Percentiles rank a stretch among this genome's conserved stretches.
Conservation (phyloP, 2,113 vertebrate species). For the Dinomys branickii region DNA sequence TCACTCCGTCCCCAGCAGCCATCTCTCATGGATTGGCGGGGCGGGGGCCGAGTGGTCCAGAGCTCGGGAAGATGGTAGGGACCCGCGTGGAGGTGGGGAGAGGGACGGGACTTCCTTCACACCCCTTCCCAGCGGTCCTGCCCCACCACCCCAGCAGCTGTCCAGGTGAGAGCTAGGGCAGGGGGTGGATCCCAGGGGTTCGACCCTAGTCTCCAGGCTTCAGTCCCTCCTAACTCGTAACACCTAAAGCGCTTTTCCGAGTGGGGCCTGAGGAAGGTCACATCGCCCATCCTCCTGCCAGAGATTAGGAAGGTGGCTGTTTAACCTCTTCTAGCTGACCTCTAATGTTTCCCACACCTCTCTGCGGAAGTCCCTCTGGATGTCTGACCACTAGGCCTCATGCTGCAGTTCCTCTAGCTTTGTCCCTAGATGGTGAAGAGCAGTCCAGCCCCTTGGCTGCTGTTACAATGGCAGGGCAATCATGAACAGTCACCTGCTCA, state of each 20-base stretch:
- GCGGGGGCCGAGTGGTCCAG: slow-evolving; percentile 28
- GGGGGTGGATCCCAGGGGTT: background rate
- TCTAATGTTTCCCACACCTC: background rate
- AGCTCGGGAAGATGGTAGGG: slow-evolving; percentile 58
- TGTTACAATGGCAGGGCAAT: background rate
- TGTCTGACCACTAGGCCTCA: slow-evolving; percentile 57
- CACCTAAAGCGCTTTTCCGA: background rate
- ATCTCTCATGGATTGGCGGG: slow-evolving; percentile 68
- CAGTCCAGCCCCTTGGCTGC: background rate
- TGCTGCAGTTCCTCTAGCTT: slow-evolving; percentile 65
- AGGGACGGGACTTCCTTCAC: background rate
- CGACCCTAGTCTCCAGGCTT: background rate
- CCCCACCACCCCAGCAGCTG: background rate
- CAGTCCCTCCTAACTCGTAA: background rate
- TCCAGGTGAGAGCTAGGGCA: background rate
- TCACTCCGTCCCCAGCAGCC: slow-evolving; percentile 80
- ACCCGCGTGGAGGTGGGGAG: slow-evolving; percentile 25
- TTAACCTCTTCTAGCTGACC: background rate
- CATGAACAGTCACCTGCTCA: background rate
- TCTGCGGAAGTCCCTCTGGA: slow-evolving; percentile 67
- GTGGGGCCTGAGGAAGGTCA: background rate
- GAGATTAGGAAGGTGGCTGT: background rate
- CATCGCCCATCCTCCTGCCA: background rate
- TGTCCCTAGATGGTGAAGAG: slow-evolving; percentile 38
- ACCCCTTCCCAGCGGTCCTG: background rate